Evolutionary conservation across 2,113 vertebrate species (phyloP).

Genomic region (Ursus arctos): DNA sequence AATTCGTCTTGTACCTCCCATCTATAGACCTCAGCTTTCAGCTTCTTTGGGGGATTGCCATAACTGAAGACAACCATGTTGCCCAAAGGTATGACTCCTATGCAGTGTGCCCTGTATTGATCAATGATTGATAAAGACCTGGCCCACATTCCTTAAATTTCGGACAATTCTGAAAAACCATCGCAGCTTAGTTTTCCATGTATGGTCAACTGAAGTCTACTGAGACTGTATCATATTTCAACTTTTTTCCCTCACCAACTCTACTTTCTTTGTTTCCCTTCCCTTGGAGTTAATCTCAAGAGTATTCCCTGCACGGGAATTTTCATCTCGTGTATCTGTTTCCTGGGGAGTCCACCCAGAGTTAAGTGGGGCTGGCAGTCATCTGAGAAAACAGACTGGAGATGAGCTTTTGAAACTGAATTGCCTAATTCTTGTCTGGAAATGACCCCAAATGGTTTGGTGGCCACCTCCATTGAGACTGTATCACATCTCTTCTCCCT

Average conservation of each 20-base stretch:
- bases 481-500: background rate
- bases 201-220: background rate
- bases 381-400: background rate
- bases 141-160: background rate
- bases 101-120: accelerated
- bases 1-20: background rate
- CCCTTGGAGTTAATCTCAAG: background rate
- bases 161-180: background rate
- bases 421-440: background rate
- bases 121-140: background rate
- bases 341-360: background rate
- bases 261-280: background rate
- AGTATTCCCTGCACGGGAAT: background rate
- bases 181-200: background rate
- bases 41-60: too few species aligned
- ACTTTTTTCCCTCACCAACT: background rate
- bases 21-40: background rate
- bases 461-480: background rate
- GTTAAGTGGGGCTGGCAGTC: background rate
- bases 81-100: background rate
- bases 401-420: background rate
- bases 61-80: background rate
- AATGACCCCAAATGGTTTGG: background rate
- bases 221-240: background rate
- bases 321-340: background rate